Evolutionary conservation across 2,888 invertebrate species (phyloP).

Genomic region (Synergus laeviventris): DNA sequence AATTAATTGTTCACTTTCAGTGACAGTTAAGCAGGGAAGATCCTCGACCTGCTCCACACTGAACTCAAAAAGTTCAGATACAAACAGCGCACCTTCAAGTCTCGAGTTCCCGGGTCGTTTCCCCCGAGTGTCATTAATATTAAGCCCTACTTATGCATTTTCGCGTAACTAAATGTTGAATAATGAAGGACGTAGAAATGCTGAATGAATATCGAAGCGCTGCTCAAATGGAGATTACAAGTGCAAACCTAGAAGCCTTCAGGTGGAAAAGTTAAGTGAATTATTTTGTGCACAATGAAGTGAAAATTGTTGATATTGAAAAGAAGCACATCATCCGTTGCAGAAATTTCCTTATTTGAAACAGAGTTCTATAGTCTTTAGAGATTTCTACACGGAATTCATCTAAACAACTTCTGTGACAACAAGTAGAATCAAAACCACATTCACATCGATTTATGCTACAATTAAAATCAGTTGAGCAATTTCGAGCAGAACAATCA

Average conservation of each 20-base stretch:
- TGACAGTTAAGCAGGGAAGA: background rate
- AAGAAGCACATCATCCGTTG: background rate
- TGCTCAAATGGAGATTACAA: background rate
- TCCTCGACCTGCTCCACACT: conserved; percentile 2
- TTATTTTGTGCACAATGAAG: background rate
- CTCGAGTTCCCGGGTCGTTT: background rate
- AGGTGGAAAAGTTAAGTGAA: background rate
- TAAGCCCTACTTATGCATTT: conserved; percentile 30
- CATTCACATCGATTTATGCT: background rate
- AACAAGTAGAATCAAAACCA: background rate
- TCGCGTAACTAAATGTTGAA: conserved; percentile 1
- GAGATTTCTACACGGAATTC: too few species aligned
- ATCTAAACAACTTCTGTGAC: background rate
- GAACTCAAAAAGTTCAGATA: background rate
- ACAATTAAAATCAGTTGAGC: conserved; percentile 27
- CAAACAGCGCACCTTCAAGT: conserved; percentile 36
- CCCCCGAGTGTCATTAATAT: conserved; percentile 28
- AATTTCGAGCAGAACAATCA: conserved; percentile 13
- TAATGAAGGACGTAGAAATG: conserved; percentile 1
- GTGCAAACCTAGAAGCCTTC: background rate
- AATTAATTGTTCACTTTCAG: background rate
- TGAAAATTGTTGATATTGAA: background rate
- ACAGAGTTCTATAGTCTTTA: too few species aligned
- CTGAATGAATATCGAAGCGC: background rate
- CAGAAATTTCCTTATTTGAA: too few species aligned